Base-by-base conservation (phyloP, 1,140 invertebrate species). In the Leptinotarsa lineolata region DNA sequence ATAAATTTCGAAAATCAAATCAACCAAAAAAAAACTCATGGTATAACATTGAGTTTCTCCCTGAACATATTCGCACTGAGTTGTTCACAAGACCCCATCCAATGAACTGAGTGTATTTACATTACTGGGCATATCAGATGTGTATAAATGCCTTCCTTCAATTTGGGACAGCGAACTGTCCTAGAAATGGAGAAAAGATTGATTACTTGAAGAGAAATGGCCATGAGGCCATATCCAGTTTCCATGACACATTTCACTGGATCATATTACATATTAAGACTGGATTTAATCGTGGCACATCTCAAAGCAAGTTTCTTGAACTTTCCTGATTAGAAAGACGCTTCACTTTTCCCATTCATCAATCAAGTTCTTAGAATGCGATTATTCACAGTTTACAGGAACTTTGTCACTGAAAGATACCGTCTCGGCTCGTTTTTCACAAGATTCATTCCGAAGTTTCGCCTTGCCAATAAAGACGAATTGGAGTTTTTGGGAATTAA, bases 321-420 rank as follows among this genome's bases (percentile, higher is more conserved):
- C 48, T 54, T 54, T 54, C 48, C 15, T n/a, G 48, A 54, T 54
- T 54, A 54, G n/a, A 18, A 54, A 54, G 48, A 4, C 16, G 48
- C n/a, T 54, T 54, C 48, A 54, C 12, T 54, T 54, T 54, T 54
- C 15, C 48, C 48, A 54, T 54, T 54, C 48, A 54, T 54, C 48
- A 54, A 54, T 54, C 48, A 54, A 54, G 48, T 15, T 54, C 48
- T 54, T 18, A 54, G 48, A 54, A 54, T 54, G 48, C n/a, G n/a
- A 54, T 54, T 54, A 54, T 54, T 54, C 48, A 54, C 48, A 12
- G 48, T 54, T 54, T 54, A 54, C 48, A n/a, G 6, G 48, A 54
- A 54, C 48, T 54, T 54, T 54, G 48, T 54, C 48, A 54, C 48
- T 54, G 12, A 54, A 54, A 54, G 48, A 54, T 54, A 54, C n/a